Conservation (phyloP, 1,140 invertebrate species). For the Oryctes rhinoceros region DNA sequence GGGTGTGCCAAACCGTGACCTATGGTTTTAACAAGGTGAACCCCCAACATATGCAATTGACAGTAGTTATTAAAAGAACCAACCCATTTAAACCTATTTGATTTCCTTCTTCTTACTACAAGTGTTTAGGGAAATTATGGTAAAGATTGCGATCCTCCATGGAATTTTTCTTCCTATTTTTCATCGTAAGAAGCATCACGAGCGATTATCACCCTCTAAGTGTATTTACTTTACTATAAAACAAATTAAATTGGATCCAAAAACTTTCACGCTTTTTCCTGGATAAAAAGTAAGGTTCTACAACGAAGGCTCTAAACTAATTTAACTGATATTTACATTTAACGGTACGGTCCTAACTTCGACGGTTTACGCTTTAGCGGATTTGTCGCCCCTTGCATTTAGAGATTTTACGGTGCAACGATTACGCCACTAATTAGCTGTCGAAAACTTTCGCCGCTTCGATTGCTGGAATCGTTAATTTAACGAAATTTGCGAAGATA, state of each 20-base stretch:
- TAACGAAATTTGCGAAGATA: neutral
- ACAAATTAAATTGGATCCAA: neutral
- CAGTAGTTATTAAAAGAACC: no score
- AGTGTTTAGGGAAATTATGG: no score
- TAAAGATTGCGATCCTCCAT: no score
- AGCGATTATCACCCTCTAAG: no score
- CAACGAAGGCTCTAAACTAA: neutral
- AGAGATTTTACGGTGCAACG: slow-evolving; percentile 24
- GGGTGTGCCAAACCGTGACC: no score
- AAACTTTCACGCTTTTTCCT: neutral
- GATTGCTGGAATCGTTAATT: neutral
- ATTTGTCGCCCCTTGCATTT: slow-evolving; percentile 12
- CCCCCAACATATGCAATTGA: no score
- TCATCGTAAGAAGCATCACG: no score
- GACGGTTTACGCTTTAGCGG: neutral
- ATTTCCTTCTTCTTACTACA: no score
- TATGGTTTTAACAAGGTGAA: no score
- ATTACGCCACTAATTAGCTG: slow-evolving; percentile 10
- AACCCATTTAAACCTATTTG: no score
- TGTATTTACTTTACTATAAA: no score
- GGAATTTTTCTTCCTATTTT: no score
- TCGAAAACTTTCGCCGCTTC: slow-evolving; percentile 18
- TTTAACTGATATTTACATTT: slow-evolving; percentile 22
- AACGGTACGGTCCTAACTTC: slow-evolving; percentile 2
- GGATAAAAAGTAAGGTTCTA: neutral